Evolutionary conservation across 2,113 vertebrate species (phyloP).

Genomic region (Cyrtonyx montezumae): DNA sequence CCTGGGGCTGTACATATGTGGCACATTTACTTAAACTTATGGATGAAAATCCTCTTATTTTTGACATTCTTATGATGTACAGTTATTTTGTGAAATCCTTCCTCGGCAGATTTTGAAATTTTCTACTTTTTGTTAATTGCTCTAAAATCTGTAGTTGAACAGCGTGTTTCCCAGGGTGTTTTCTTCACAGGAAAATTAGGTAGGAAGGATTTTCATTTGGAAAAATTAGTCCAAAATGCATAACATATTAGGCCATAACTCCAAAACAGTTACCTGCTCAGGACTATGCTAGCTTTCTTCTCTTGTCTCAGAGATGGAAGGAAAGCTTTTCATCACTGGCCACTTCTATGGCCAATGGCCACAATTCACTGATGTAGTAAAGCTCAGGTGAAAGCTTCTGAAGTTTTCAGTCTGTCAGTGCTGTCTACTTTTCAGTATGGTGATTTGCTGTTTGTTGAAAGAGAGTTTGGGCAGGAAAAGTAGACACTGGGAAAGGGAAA

Average conservation of each 20-base stretch:
- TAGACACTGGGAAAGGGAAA: background rate
- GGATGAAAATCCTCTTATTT: accelerated
- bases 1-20: too few species aligned
- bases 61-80: background rate
- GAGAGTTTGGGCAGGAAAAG: background rate
- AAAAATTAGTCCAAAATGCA: background rate
- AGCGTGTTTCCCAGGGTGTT: background rate
- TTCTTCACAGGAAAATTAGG: background rate
- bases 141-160: background rate
- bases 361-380: background rate
- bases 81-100: background rate
- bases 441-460: background rate
- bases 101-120: background rate
- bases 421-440: background rate
- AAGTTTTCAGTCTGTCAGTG: background rate
- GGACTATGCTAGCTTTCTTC: background rate
- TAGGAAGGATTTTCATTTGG: background rate
- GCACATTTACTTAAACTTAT: background rate
- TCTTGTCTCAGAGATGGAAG: background rate
- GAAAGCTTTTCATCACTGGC: background rate
- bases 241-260: background rate
- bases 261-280: background rate
- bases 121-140: background rate
- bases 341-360: background rate
- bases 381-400: background rate